Conservation (phyloP, 2,797 vertebrate genomes). For the Gymnoscopelus microlampas region DNA sequence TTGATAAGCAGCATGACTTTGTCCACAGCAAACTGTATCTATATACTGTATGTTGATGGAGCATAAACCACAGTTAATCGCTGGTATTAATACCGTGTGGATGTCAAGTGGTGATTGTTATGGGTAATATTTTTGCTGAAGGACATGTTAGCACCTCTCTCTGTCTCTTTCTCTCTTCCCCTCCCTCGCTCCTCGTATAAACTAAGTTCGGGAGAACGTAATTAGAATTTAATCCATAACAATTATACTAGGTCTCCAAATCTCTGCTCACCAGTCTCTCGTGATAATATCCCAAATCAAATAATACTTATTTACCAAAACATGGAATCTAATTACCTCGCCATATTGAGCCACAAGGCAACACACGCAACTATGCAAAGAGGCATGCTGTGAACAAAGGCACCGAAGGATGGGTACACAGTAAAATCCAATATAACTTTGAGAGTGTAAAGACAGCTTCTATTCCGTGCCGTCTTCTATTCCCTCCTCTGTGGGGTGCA, state of each 20-base stretch:
- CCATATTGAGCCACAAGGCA: conserved; percentile 22
- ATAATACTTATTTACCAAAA: conserved; percentile 44
- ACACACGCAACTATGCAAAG: conserved; percentile 21
- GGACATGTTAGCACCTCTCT: background rate
- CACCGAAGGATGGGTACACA: conserved; percentile 30
- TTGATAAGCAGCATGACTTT: background rate
- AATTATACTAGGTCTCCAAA: conserved; percentile 17
- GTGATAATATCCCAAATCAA: no score
- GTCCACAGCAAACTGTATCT: background rate
- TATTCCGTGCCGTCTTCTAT: no score
- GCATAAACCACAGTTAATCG: background rate
- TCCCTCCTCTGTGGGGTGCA: no score
- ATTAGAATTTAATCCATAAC: background rate
- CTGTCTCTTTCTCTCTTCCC: background rate
- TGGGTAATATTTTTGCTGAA: background rate
- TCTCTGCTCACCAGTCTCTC: background rate
- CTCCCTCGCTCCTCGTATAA: background rate
- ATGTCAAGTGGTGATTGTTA: conserved; percentile 2
- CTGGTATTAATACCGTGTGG: background rate
- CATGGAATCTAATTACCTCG: conserved; percentile 42
- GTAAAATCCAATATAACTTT: background rate
- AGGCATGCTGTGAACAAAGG: conserved; percentile 46
- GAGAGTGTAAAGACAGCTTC: no score
- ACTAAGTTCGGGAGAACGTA: conserved; percentile 11
- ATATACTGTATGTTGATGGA: background rate